Conservation (phyloP, 2,797 vertebrate species). For the Thripadectes ignobilis region DNA sequence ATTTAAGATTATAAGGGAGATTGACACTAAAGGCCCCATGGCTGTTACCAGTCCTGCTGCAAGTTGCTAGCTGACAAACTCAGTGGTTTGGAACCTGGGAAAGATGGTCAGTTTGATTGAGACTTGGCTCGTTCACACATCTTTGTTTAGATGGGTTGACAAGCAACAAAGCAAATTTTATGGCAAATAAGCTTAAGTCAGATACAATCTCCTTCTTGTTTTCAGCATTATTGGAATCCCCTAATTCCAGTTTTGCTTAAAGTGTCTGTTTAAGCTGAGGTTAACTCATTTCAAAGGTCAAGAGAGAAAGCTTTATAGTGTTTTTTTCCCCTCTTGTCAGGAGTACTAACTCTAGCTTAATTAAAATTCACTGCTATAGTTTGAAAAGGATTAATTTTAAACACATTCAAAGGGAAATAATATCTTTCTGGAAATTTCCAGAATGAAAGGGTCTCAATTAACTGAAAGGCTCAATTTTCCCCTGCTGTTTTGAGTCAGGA, state of each 20-base stretch:
- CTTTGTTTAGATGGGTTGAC: background rate
- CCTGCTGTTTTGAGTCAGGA: background rate
- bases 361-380: slow-evolving; percentile 4
- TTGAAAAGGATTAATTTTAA: background rate
- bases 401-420: background rate
- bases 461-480: background rate
- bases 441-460: background rate
- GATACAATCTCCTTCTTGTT: background rate
- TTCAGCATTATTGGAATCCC: background rate
- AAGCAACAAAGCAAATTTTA: slow-evolving; percentile 24
- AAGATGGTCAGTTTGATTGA: background rate
- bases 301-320: background rate
- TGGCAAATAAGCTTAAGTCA: background rate
- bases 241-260: background rate
- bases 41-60: slow-evolving; percentile 9
- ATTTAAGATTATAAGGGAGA: background rate
- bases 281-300: slow-evolving; percentile 2
- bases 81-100: slow-evolving; percentile 12
- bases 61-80: slow-evolving; percentile 25
- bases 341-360: background rate
- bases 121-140: background rate
- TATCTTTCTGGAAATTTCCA: background rate
- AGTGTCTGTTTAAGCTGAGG: background rate
- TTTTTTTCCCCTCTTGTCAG: background rate
- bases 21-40: background rate